phyloP scores from a whole-genome alignment of 2,888 invertebrate genomes.

The Apamea monoglypha region DNA sequence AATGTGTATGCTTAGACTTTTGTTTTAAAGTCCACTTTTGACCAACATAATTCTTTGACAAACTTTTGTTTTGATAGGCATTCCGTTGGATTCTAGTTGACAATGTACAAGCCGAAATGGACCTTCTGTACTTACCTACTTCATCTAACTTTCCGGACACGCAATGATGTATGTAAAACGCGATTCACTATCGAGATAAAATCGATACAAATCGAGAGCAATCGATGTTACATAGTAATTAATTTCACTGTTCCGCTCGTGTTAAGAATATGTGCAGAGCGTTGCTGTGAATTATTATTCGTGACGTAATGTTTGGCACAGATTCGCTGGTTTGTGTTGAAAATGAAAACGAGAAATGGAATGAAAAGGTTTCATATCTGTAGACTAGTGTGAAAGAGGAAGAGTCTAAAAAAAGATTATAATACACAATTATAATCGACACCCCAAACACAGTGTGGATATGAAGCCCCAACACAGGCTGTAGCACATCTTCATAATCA shows the following conservation, averaged over 20 bases:
- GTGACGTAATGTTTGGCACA: conserved; percentile 47
- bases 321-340: conserved; percentile 26
- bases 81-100: neutral
- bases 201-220: conserved; percentile 62
- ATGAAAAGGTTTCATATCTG: neutral
- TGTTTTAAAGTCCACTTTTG: neutral
- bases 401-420: neutral
- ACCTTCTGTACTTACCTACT: conserved; percentile 22
- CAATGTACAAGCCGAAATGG: neutral
- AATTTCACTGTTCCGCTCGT: conserved; percentile 57
- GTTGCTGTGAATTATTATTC: conserved; percentile 18
- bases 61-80: neutral
- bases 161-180: conserved; percentile 76
- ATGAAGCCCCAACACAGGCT: too few relatives aligned
- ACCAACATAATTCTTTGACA: neutral
- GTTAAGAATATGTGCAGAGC: conserved; percentile 37
- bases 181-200: conserved; percentile 69
- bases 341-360: conserved; percentile 40
- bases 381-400: neutral
- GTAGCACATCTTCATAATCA: too few relatives aligned
- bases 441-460: too few relatives aligned
- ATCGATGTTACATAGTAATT: conserved; percentile 63
- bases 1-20: neutral
- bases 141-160: conserved; percentile 48
- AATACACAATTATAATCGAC: too few relatives aligned